Evolutionary conservation across 1,140 invertebrate genomes (phyloP), one percentile per base, ranked within the genome.

Genomic region (Drosophila pectinifera): DNA sequence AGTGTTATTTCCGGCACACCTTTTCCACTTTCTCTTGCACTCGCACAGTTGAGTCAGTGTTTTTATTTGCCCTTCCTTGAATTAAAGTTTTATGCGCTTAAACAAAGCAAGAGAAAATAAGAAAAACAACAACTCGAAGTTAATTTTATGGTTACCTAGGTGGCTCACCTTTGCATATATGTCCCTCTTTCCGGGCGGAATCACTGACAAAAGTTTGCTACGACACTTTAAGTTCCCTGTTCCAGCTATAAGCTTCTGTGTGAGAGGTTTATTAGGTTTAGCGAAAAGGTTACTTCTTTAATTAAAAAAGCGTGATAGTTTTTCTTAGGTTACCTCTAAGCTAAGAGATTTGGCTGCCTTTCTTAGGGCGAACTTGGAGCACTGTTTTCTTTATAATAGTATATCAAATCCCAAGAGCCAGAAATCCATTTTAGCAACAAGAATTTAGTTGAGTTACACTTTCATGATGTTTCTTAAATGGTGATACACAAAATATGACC

Each of bases 61-160:
- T 73, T 78, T 62, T 80, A 77, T 80, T 84, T 84, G 73, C 55
- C 46, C 68, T 67, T 63, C 55, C 45, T 65, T 46, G 73, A 73
- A 80, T 74, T 84, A 55, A 79, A 84, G 73, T 84, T 72, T 61
- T 54, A 67, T 64, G 59, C 38, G 48, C 41, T 46, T 49, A 26
- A 58, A 13, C 31, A 46, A 36, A 68, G 51, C 45, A 55, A 49
- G 34, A 28, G n/a, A 53, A 41, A 49, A 57, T 10, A 55, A 49
- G 5, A 10, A 3, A 16, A 41, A 49, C 56, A 57, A 55, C n/a
- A 62, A 78, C 49, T 75, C 36, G 62, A 73, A 73, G 80, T 84
- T 65, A 61, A 84, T 80, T 84, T 84, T 55, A 84, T 80, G 80
- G 76, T 84, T 84, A 73, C 73, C 77, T 80, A 69, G 68, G 72